Percentiles rank a stretch among this genome's conserved stretches.
phyloP scores from a whole-genome alignment of 2,888 invertebrate species.

The Calephelis perditalis region DNA sequence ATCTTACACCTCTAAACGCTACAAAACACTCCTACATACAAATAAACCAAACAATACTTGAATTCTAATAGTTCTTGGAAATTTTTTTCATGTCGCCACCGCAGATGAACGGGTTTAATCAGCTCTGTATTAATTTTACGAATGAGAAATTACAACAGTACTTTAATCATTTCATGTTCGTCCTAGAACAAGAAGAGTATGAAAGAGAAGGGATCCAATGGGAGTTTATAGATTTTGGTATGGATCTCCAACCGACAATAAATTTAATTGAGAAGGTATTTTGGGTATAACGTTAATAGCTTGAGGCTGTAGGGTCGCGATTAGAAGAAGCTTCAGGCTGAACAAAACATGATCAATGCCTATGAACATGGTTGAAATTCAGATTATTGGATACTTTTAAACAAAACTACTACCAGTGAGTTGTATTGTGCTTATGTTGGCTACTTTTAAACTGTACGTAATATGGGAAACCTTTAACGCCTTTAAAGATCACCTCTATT shows the following conservation, averaged over 20 bases:
- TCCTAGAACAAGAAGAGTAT: conserved; percentile 97
- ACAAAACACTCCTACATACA: conserved; percentile 38
- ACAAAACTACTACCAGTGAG: neutral
- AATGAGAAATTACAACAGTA: conserved; percentile 97
- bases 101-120: conserved; percentile 96
- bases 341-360: conserved; percentile 31
- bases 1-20: conserved; percentile 38
- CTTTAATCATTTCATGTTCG: conserved; percentile 98
- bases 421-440: neutral
- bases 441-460: too few relatives aligned
- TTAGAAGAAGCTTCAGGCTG: conserved; percentile 57
- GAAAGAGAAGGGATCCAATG: conserved; percentile 93
- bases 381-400: neutral
- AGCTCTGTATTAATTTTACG: conserved; percentile 97
- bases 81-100: conserved; percentile 52
- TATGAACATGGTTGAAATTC: conserved; percentile 2
- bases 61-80: conserved; percentile 37
- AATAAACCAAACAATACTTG: conserved; percentile 32
- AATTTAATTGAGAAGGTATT: conserved; percentile 94
- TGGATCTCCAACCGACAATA: conserved; percentile 95
- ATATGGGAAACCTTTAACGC: too few relatives aligned
- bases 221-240: conserved; percentile 97
- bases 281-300: conserved; percentile 43
- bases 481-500: too few relatives aligned
- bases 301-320: conserved; percentile 50